phyloP scores from a whole-genome alignment of 2,797 vertebrate genomes.

The Bufotes viridis region DNA sequence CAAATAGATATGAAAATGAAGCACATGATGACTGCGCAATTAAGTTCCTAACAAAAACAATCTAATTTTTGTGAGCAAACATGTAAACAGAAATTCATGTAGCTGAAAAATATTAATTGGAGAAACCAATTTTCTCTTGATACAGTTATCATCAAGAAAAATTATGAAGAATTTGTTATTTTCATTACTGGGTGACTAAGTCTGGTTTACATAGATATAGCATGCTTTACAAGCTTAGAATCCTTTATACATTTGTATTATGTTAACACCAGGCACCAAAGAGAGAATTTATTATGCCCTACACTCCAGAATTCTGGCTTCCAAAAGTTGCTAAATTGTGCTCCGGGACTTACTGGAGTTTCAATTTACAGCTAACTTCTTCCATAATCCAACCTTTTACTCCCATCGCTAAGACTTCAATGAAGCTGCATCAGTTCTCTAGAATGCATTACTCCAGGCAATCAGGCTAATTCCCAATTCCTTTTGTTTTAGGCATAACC shows the following conservation, averaged over 20 bases:
- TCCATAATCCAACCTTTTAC: too few relatives aligned
- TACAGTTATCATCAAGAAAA: neutral
- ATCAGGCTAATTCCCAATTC: too few relatives aligned
- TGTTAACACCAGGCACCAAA: neutral
- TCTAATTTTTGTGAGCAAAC: neutral
- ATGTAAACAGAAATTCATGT: neutral
- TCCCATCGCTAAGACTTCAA: too few relatives aligned
- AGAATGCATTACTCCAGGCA: too few relatives aligned
- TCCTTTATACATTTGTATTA: neutral
- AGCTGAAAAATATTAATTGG: neutral
- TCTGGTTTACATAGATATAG: neutral
- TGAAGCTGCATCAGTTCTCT: too few relatives aligned
- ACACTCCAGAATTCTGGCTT: too few relatives aligned
- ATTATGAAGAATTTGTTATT: neutral
- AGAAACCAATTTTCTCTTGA: neutral
- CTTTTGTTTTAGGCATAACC: too few relatives aligned
- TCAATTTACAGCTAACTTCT: too few relatives aligned
- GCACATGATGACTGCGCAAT: neutral
- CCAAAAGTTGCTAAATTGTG: too few relatives aligned
- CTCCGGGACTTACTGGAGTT: too few relatives aligned
- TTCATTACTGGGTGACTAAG: neutral
- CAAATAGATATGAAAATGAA: slow-evolving; percentile 36
- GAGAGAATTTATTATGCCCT: too few relatives aligned
- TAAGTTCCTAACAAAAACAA: slow-evolving; percentile 15
- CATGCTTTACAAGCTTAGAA: neutral